Percentiles rank a stretch among this genome's conserved stretches.
Evolutionary conservation across 2,888 invertebrate species (phyloP).

Genomic region (Catocala fraxini): DNA sequence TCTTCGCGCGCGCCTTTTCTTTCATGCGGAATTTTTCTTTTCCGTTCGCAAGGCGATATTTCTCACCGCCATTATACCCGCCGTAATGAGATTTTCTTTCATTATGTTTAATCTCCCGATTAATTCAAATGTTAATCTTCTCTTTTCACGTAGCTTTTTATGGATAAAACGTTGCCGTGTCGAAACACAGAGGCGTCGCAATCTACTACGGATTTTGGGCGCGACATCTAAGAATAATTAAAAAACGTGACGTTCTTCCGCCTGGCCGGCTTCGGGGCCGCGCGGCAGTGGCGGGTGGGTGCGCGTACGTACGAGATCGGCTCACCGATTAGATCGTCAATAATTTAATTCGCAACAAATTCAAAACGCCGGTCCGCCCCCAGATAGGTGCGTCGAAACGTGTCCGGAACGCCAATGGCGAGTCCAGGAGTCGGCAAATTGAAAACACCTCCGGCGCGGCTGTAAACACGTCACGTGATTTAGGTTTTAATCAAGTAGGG

Average conservation of each 20-base stretch:
- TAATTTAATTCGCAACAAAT: conserved; percentile 87
- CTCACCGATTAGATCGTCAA: conserved; percentile 82
- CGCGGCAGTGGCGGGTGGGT: conserved; percentile 36
- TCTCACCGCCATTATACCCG: conserved; percentile 85
- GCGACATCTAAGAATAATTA: conserved; percentile 82
- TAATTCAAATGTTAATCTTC: conserved; percentile 87
- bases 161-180: conserved; percentile 72
- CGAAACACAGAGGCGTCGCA: conserved; percentile 69
- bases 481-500: conserved; percentile 88
- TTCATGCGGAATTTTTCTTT: conserved; percentile 75
- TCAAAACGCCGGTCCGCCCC: conserved; percentile 81
- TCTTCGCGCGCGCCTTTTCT: conserved; percentile 83
- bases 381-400: conserved; percentile 83
- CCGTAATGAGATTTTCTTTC: conserved; percentile 87
- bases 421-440: conserved; percentile 84
- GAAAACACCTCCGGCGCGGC: conserved; percentile 86
- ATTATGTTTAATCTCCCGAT: conserved; percentile 88
- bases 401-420: conserved; percentile 85
- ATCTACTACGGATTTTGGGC: conserved; percentile 71
- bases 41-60: conserved; percentile 76
- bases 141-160: conserved; percentile 83
- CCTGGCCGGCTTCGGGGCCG: conserved; percentile 53
- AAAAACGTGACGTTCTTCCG: conserved; percentile 75
- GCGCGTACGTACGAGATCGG: conserved; percentile 60
- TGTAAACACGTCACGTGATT: conserved; percentile 88